Evolutionary conservation across 2,113 vertebrate species (phyloP), one percentile per base, ranked within the genome.

Genomic region (Notarius lentiginosus): DNA sequence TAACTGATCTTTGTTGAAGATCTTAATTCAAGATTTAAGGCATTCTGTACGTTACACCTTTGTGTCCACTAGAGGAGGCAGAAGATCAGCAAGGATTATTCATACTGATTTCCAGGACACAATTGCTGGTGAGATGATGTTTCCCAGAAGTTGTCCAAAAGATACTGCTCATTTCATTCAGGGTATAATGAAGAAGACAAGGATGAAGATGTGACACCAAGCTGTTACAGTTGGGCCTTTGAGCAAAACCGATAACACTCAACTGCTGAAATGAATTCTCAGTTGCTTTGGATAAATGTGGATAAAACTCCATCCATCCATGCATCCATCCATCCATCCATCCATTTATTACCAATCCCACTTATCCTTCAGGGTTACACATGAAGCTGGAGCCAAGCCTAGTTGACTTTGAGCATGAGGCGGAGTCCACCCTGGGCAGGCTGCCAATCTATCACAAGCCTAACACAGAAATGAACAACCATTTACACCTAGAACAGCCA

Each of bases 41-140:
- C 7, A 41, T 0, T 72, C 34, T 79, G 12, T 9, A 61, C 24
- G 61, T 51, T 72, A 18, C 47, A 85, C 14, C 6, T 82, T 66
- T 84, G 18, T 86, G 34, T 41, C 92, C 91, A 65, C 88, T 91
- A 94, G 93, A 92, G 91, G 92, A 92, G 10, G 94, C 92, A 47
- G 87, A 47, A 63, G 86, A 56, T 88, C 82, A 73, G 7, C 55
- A 89, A n/a, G 30, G 27, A 24, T 75, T 49, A 75, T 75, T 47
- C 8, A 47, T 3, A 1, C 68, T 17, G 22, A 72, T 60, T 47
- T 6, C 56, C 20, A 87, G 63, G 0, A 5, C 6, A 84, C n/a
- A 24, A 14, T 27, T 0, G 1, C 9, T 4, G 5, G 27, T 18
- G 20, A 6, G 27, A 70, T 73, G 41, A 47, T 73, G 47, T 22